A percentile compares a stretch with the other conserved stretches of the same genome.
Conservation (phyloP, 2,113 vertebrate genomes). For the Sorex fumeus region DNA sequence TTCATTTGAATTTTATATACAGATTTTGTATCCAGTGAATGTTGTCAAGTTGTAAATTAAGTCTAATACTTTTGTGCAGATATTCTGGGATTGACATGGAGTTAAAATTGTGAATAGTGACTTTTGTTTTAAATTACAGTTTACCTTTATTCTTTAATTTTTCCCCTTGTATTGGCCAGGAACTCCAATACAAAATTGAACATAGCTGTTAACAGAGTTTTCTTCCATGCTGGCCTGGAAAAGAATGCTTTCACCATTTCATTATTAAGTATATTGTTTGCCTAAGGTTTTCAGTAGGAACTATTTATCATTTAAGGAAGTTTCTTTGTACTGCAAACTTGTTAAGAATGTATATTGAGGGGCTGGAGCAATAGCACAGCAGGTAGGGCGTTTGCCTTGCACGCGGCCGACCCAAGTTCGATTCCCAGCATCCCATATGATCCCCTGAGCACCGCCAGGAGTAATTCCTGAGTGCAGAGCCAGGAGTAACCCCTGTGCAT, state of each 20-base stretch:
- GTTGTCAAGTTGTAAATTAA: background rate
- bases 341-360: background rate
- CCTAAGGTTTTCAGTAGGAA: slow-evolving; percentile 6
- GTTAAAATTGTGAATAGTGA: background rate
- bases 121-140: background rate
- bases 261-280: background rate
- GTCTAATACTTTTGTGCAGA: background rate
- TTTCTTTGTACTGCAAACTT: background rate
- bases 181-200: background rate
- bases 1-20: background rate
- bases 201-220: slow-evolving; percentile 1
- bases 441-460: no score
- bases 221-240: background rate
- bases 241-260: background rate
- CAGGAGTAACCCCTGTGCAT: no score
- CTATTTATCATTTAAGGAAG: background rate
- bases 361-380: no score
- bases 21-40: background rate
- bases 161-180: background rate
- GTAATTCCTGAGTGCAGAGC: no score
- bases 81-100: background rate
- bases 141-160: background rate
- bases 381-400: no score
- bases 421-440: no score
- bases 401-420: no score